Evolutionary conservation across 2,888 invertebrate genomes (phyloP).

Genomic region (Alloscopus bannaensis): DNA sequence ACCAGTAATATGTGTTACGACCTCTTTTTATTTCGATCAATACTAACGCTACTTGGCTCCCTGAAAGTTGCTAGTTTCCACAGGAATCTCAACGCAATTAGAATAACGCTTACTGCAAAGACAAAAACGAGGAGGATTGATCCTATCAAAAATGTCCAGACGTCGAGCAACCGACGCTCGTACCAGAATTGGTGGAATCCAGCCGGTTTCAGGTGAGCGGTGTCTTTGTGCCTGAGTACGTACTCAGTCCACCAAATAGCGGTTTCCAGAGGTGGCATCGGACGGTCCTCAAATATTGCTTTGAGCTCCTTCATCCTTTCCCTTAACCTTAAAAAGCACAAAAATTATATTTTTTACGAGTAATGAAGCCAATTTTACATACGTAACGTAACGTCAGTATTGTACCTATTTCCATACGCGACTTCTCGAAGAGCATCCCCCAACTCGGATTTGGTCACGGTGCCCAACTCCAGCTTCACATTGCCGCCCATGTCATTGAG

Average conservation of each 20-base stretch:
- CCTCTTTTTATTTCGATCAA: too few relatives aligned
- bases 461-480: conserved; percentile 49
- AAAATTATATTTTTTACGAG: not conserved
- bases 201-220: conserved; percentile 48
- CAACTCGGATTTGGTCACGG: conserved; percentile 35
- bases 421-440: conserved; percentile 31
- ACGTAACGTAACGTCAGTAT: not conserved
- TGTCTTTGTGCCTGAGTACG: conserved; percentile 55
- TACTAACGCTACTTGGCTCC: too few relatives aligned
- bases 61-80: too few relatives aligned
- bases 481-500: conserved; percentile 41
- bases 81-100: too few relatives aligned
- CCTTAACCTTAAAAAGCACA: conserved; percentile 13
- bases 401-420: conserved; percentile 37
- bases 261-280: conserved; percentile 37
- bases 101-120: too few relatives aligned
- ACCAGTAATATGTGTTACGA: too few relatives aligned
- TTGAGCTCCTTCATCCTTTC: not conserved
- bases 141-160: conserved; percentile 50
- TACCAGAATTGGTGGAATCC: conserved; percentile 55
- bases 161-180: conserved; percentile 53
- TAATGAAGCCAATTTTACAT: not conserved
- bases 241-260: conserved; percentile 56
- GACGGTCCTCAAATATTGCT: conserved; percentile 29
- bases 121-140: too few relatives aligned